Percentiles rank a stretch among this genome's conserved stretches.
Conservation (phyloP, 2,888 invertebrate species). For the Parapristionchus giblindavisi region DNA sequence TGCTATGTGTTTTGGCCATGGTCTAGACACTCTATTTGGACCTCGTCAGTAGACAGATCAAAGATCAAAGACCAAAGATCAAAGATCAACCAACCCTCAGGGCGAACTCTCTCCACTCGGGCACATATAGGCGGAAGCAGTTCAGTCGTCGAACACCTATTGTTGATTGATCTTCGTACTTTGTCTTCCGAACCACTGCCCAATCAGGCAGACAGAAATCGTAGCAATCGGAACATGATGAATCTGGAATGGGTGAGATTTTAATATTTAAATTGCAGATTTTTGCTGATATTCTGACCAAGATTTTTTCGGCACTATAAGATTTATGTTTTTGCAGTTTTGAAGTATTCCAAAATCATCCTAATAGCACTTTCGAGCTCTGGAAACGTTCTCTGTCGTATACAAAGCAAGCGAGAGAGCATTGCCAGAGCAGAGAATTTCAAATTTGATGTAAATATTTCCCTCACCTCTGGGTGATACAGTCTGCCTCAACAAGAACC, state of each 20-base stretch:
- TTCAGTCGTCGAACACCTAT: slow-evolving; percentile 64
- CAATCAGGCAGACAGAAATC: slow-evolving; percentile 68
- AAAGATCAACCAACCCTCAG: slow-evolving; percentile 14
- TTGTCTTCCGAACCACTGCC: slow-evolving; percentile 59
- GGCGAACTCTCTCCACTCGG: slow-evolving; percentile 63
- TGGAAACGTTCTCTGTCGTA: too few relatives aligned
- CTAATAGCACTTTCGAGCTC: too few relatives aligned
- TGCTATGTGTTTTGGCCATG: too few relatives aligned
- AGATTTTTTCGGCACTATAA: too few relatives aligned
- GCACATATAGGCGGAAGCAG: slow-evolving; percentile 66
- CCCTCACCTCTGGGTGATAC: slow-evolving; percentile 63
- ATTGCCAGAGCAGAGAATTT: too few relatives aligned
- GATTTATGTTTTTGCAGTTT: too few relatives aligned
- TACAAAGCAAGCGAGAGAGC: too few relatives aligned
- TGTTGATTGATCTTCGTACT: slow-evolving; percentile 63
- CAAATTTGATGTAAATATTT: not conserved
- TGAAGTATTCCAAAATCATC: too few relatives aligned
- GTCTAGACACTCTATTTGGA: too few relatives aligned
- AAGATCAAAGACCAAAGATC: not conserved
- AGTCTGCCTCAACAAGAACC: slow-evolving; percentile 65
- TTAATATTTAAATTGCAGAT: not conserved
- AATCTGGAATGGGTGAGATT: slow-evolving; percentile 50
- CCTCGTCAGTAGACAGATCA: not conserved
- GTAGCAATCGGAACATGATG: slow-evolving; percentile 65
- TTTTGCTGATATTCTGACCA: slow-evolving; percentile 19